phyloP scores from a whole-genome alignment of 2,113 vertebrate species.

The Eretmodus cyanostictus region DNA sequence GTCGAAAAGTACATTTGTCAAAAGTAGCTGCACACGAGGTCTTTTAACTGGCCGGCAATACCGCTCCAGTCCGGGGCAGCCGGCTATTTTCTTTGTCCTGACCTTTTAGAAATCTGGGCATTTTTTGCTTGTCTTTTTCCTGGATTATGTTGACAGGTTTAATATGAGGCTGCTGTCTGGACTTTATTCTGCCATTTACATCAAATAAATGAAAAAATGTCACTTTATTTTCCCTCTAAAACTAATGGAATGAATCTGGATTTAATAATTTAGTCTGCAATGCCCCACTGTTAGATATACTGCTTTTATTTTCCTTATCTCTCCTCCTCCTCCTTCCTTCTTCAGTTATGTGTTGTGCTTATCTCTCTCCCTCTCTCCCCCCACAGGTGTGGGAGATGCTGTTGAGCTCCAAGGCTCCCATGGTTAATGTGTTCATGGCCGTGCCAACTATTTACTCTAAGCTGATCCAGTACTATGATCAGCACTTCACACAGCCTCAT shows the following conservation, averaged over 20 bases:
- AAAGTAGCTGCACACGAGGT: not conserved
- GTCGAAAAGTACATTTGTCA: slow-evolving; percentile 41
- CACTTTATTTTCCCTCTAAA: not conserved
- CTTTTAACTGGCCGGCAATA: slow-evolving; percentile 8
- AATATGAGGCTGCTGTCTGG: slow-evolving; percentile 3
- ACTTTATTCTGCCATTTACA: slow-evolving; percentile 37
- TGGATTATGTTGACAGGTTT: slow-evolving; percentile 31
- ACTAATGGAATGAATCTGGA: slow-evolving; percentile 3
- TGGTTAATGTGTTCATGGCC: slow-evolving; percentile 89
- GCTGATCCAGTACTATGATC: slow-evolving; percentile 80
- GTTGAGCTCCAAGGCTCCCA: slow-evolving; percentile 56
- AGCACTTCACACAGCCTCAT: slow-evolving; percentile 76
- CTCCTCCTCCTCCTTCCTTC: not conserved
- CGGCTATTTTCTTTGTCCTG: slow-evolving; percentile 43
- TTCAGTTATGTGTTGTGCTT: not conserved
- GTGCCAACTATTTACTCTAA: slow-evolving; percentile 92
- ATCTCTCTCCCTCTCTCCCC: not conserved
- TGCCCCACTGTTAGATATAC: not conserved
- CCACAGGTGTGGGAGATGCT: slow-evolving; percentile 88
- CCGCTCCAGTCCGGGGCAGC: slow-evolving; percentile 10
- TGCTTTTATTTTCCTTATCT: slow-evolving; percentile 7
- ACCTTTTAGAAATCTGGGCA: slow-evolving; percentile 59
- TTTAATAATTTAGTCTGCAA: not conserved
- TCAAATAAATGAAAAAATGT: slow-evolving; percentile 27
- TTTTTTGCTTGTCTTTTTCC: not conserved